These are phyloP conservation scores for Andrena haemorrhoa DNA, from an alignment of 2,888 invertebrate species.

Conservation along the genomic window DNA sequence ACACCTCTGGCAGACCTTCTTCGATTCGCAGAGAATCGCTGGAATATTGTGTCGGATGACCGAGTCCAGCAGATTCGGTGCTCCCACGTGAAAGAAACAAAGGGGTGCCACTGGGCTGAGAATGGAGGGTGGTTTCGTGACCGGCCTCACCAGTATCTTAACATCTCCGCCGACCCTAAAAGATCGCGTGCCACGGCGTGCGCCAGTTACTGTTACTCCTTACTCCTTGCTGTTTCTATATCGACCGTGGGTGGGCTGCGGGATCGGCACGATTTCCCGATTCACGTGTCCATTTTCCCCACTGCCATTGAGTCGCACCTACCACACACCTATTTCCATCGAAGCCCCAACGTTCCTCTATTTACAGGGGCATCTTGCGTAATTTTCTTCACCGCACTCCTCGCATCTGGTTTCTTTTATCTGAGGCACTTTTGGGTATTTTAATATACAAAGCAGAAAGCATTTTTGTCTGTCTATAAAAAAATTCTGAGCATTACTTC, in stretches of 20 bases:
- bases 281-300: slow-evolving; percentile 37
- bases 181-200: slow-evolving; percentile 82
- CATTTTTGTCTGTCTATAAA: no score
- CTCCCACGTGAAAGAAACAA: slow-evolving; percentile 13
- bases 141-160: slow-evolving; percentile 80
- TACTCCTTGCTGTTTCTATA: slow-evolving; percentile 71
- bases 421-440: no score
- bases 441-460: no score
- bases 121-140: slow-evolving; percentile 78
- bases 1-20: background rate
- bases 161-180: slow-evolving; percentile 80
- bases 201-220: slow-evolving; percentile 80
- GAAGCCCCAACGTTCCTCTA: no score
- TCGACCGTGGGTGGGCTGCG: slow-evolving; percentile 73
- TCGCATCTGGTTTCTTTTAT: no score
- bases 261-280: slow-evolving; percentile 60
- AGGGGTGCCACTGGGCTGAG: slow-evolving; percentile 12
- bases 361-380: no score
- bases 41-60: background rate
- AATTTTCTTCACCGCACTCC: no score
- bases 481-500: no score
- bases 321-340: slow-evolving; percentile 12
- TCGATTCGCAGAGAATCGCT: background rate
- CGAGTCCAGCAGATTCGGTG: slow-evolving; percentile 17
- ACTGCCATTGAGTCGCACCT: slow-evolving; percentile 9